phyloP scores from a whole-genome alignment of 1,140 invertebrate genomes.

The Lepidurus packardi region DNA sequence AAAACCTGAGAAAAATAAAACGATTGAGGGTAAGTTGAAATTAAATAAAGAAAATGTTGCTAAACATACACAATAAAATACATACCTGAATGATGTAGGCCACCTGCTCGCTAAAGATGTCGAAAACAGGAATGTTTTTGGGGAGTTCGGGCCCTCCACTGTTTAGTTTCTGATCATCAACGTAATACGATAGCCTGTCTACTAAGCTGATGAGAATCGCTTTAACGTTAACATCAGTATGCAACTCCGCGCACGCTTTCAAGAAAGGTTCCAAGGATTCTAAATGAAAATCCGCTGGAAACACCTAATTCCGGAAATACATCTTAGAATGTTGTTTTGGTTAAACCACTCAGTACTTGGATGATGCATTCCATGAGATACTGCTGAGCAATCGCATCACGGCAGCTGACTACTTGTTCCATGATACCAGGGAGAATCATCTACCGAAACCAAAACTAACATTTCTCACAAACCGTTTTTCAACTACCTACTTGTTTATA shows the following conservation, averaged over 20 bases:
- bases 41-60: neutral
- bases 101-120: constrained; percentile 97
- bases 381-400: constrained; percentile 98
- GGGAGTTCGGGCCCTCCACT: constrained; percentile 63
- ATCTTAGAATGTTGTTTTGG: neutral
- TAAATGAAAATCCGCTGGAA: constrained; percentile 98
- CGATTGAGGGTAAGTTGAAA: neutral
- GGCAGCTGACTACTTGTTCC: constrained; percentile 94
- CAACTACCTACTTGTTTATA: constrained; percentile 66
- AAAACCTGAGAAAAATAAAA: neutral
- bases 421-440: constrained; percentile 83
- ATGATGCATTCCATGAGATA: constrained; percentile 99
- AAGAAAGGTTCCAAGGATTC: constrained; percentile 91
- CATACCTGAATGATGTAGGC: constrained; percentile 84
- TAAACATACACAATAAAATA: constrained; percentile 25
- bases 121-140: constrained; percentile 87
- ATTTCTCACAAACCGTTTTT: constrained; percentile 10
- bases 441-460: constrained; percentile 42
- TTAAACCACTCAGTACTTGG: constrained; percentile 59
- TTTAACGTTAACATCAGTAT: constrained; percentile 93
- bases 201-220: constrained; percentile 97
- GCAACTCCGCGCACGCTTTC: constrained; percentile 93
- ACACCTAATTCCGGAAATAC: constrained; percentile 58
- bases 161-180: constrained; percentile 61
- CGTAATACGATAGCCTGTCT: constrained; percentile 79